phyloP scores from a whole-genome alignment of 2,797 vertebrate genomes.

The Pelobates cultripes region DNA sequence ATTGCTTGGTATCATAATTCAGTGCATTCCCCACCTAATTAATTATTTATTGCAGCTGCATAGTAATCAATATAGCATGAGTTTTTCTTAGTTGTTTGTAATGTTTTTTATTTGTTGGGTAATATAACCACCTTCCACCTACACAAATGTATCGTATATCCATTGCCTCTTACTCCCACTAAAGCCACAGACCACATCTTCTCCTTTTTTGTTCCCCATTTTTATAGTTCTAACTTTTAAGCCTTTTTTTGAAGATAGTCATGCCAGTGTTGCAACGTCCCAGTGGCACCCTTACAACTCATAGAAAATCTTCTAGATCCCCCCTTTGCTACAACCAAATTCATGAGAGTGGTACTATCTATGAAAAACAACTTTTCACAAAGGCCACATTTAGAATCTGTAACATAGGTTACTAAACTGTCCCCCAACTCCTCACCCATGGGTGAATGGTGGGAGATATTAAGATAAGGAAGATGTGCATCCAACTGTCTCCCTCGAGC shows the following conservation, averaged over 20 bases:
- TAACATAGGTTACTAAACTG: no score
- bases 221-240: conserved; percentile 5
- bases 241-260: background rate
- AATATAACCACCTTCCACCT: conserved; percentile 1
- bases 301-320: no score
- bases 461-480: no score
- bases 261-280: no score
- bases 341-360: no score
- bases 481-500: no score
- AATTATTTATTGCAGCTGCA: conserved; percentile 17
- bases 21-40: conserved; percentile 19
- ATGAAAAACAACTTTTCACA: no score
- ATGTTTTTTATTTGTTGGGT: background rate
- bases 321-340: no score
- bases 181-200: conserved; percentile 14
- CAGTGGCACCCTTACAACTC: no score
- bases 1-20: background rate
- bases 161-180: conserved; percentile 22
- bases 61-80: conserved; percentile 25
- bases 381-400: no score
- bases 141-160: background rate
- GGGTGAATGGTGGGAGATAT: no score
- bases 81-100: background rate
- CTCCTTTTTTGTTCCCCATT: conserved; percentile 17
- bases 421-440: no score